Evolutionary conservation across 2,888 invertebrate species (phyloP), one percentile per base, ranked within the genome.

Genomic region (Beris morrisii): DNA sequence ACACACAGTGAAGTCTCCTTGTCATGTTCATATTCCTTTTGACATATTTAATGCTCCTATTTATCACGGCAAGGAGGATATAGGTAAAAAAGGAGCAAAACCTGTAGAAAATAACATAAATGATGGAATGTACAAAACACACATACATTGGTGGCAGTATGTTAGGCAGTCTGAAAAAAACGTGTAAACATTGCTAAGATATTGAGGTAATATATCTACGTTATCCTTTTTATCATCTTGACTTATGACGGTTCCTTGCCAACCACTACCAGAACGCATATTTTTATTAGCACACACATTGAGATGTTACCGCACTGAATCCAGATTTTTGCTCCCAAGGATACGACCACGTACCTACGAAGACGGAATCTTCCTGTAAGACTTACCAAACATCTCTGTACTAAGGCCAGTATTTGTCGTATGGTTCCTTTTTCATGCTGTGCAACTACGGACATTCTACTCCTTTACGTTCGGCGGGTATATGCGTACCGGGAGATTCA

Each of bases 181-280:
- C 46, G 55, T 56, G 64, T 65, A 46, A 48, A 56, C 54, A 50
- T 56, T 32, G 32, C 56, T 56, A 55, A 65, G 46, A 65, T 65
- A 65, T 65, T 65, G 56, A 65, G 54, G 56, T 65, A 54, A 56
- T 65, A 56, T 65, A 46, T 65, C 55, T 31, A 30, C 48, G 56
- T 65, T 65, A 65, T 65, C 31, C 48, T 48, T 54, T 56, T 56
- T 55, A 56, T 56, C 54, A 48, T 13, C n/a, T 15, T 48, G 48
- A 48, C 48, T 48, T 48, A 48, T 48, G 48, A 13, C 15, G 48
- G 48, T 48, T 48, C n/a, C n/a, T 48, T 48, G 48, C 12, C 3
- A 13, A 48, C 48, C 13, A 48, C n/a, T 13, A 13, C n/a, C 12
- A 6, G 15, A 11, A 12, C 15, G 12, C 1, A 13, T 13, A 13